Conservation (phyloP, 2,888 invertebrate species). For the Fabriciana adippe region DNA sequence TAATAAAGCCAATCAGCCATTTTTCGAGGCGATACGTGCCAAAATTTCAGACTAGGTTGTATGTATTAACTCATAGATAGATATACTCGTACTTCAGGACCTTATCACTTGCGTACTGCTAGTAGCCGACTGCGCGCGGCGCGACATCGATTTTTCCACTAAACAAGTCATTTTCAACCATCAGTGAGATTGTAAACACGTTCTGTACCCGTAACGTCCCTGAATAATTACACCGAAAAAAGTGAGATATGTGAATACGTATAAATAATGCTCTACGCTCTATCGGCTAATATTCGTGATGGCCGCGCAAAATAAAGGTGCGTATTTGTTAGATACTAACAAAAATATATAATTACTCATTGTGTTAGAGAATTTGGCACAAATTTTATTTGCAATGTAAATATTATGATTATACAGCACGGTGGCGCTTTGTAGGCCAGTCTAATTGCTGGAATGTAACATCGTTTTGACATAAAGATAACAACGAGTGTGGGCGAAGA, state of each 20-base stretch:
- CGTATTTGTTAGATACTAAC: constrained; percentile 38
- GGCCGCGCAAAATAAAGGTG: constrained; percentile 78
- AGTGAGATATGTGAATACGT: constrained; percentile 60
- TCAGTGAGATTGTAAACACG: constrained; percentile 72
- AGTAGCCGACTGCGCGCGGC: constrained; percentile 71
- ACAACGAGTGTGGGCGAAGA: constrained; percentile 64
- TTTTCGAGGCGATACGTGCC: constrained; percentile 45
- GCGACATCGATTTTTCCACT: constrained; percentile 75
- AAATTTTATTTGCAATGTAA: constrained; percentile 43
- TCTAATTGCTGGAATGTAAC: constrained; percentile 49
- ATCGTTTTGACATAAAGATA: constrained; percentile 63
- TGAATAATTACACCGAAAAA: constrained; percentile 41
- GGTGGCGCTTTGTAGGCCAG: constrained; percentile 49
- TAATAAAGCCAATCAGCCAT: constrained; percentile 43
- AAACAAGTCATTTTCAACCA: constrained; percentile 71
- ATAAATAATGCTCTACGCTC: constrained; percentile 64
- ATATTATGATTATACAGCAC: constrained; percentile 45
- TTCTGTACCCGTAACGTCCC: constrained; percentile 51
- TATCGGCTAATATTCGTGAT: constrained; percentile 56
- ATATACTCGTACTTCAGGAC: constrained; percentile 39
- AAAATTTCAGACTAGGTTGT: constrained; percentile 47
- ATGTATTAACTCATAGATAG: constrained; percentile 47
- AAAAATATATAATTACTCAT: constrained; percentile 7
- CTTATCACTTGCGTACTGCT: constrained; percentile 64
- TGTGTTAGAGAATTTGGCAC: constrained; percentile 19